phyloP scores from a whole-genome alignment of 1,140 invertebrate species.

The Drosophila insularis region DNA sequence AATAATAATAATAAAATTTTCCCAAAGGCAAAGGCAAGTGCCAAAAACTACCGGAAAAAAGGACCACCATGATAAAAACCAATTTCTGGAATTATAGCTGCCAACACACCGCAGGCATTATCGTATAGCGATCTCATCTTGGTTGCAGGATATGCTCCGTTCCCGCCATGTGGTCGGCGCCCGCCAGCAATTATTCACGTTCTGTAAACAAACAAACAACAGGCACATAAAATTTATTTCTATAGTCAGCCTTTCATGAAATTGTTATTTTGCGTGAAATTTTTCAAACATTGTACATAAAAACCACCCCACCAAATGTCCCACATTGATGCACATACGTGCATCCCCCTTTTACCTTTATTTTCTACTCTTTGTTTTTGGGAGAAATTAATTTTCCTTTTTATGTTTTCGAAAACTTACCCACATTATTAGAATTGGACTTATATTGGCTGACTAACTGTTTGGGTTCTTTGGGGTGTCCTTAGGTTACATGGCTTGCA shows the following conservation, averaged over 20 bases:
- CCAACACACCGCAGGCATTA: constrained; percentile 42
- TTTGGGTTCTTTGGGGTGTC: constrained; percentile 25
- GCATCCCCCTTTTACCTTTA: constrained; percentile 19
- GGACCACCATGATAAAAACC: not conserved
- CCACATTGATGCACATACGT: constrained; percentile 11
- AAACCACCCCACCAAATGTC: constrained; percentile 57
- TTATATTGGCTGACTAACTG: constrained; percentile 60
- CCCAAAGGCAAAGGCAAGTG: constrained; percentile 36
- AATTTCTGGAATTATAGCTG: constrained; percentile 1
- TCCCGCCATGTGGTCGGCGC: constrained; percentile 22
- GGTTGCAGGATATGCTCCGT: constrained; percentile 3
- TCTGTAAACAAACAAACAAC: constrained; percentile 67
- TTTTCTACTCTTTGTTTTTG: constrained; percentile 13
- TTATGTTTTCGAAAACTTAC: constrained; percentile 50
- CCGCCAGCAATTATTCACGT: constrained; percentile 69
- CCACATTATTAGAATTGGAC: constrained; percentile 47
- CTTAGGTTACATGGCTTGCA: constrained; percentile 59
- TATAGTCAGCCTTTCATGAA: constrained; percentile 48
- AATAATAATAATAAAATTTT: constrained; percentile 35
- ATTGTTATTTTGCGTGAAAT: constrained; percentile 73
- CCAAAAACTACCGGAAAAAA: constrained; percentile 17
- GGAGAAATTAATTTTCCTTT: constrained; percentile 58
- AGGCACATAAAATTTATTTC: constrained; percentile 76
- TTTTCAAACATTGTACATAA: constrained; percentile 44
- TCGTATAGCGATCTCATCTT: not conserved